Base-by-base conservation (phyloP, 2,797 vertebrate species). In the Falco biarmicus region DNA sequence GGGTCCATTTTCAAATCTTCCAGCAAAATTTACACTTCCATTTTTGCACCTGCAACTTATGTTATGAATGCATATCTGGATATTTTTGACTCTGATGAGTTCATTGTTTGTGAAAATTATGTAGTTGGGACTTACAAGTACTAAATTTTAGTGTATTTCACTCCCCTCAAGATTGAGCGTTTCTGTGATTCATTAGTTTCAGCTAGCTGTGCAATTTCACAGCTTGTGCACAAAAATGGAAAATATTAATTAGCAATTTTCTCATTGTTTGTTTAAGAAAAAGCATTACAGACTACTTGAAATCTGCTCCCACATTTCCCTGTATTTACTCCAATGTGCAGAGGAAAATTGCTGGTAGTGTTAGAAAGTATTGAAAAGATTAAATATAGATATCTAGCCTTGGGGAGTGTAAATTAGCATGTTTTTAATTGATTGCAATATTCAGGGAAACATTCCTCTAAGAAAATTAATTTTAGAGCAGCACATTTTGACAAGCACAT, bases 171-270 rank as follows among this genome's bases (percentile, higher is more conserved):
- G 71, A 87, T 0, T 68, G 24, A 74, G 56, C 79, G 18, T 78
- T 96, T 83, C 70, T 89, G 79, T 54, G 90, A 94, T 94, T 97
- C 96, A 80, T 96, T 89, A 84, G 47, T 81, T 84, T 94, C 90
- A 95, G 78, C 50, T 89, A 90, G 71, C 89, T 95, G 61, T 88
- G 65, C 74, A 96, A 96, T 97, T 97, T 97, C 85, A 97, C 92
- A 97, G 89, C 63, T 96, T 96, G 90, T 70, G 95, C 84, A 95
- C 84, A 69, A 97, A 94, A 77, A 87, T 87, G 93, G 73, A 94
- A 97, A 98, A 96, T 96, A 98, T 96, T 96, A 98, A 97, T 97
- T 98, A 97, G 31, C 84, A 97, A 97, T 98, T 97, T 97, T 94
- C 25, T 95, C 68, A 93, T 97, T 94, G 76, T 91, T 96, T 91